Base-by-base conservation (phyloP, 2,888 invertebrate species). In the Napeogenes sylphis region DNA sequence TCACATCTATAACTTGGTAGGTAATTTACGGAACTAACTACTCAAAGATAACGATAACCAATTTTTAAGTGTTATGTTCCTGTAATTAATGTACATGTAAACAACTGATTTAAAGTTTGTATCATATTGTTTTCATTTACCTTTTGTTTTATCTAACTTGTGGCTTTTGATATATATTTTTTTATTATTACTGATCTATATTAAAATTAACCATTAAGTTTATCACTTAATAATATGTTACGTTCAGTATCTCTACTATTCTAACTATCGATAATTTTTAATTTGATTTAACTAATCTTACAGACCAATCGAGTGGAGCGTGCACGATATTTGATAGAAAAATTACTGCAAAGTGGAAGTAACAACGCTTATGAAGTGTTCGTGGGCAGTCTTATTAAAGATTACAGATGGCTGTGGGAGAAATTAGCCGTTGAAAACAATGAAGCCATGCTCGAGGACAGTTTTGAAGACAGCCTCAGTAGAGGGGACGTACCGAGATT, bases 391-490 rank as follows among this genome's bases (percentile, higher is more conserved):
- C 76, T 93, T 21, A 79, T 82, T 8, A 91, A 91, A 65, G 90
- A 92, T 72, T 92, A 93, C 75, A 73, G 77, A 51, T 93, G 93
- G 93, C 75, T 93, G 58, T 91, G 90, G 75, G 83, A 90, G 58
- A 86, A 87, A 42, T 82, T 93, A 56, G 84, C 84, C 5, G 75
- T 80, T 4, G 74, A 69, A n/a, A 80, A 79, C 69, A 80, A 80
- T 58, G 78, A 78, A 54, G 73, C 79, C 5, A 78, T 83, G 68
- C 70, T 85, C 54, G 84, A 86, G 68, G 86, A 88, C 61, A 86
- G 87, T 68, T 87, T 89, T 35, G 89, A 91, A 56, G 91, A 92
- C 69, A 86, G 87, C 68, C 84, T 92, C 53, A 91, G 91, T 61
- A 79, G 85, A 61, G 93, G 93, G 51, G 92, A 92, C 69, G 91